These are phyloP conservation scores for Styela clava DNA, from an alignment of 23 tunicate genomes.

Conservation along the genomic window DNA sequence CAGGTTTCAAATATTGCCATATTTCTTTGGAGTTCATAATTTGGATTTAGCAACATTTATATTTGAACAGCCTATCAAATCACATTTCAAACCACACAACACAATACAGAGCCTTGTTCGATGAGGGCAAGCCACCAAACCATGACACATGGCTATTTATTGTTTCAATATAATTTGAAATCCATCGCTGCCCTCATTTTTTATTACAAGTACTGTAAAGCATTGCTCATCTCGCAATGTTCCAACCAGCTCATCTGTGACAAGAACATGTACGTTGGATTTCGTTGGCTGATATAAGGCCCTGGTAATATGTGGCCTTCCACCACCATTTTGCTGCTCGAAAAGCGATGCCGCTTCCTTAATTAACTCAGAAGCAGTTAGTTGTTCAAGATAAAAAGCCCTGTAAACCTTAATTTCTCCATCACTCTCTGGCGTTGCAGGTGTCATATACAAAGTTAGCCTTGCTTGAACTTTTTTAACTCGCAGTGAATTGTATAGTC, in stretches of 20 bases:
- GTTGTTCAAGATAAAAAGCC: constrained; percentile 60
- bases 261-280: constrained; percentile 83
- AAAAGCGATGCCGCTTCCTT: constrained; percentile 53
- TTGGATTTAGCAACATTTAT: too few relatives aligned
- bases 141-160: not conserved
- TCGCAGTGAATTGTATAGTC: constrained; percentile 73
- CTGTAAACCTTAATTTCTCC: constrained; percentile 36
- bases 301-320: constrained; percentile 30
- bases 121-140: not conserved
- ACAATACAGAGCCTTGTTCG: not conserved
- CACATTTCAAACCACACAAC: not conserved
- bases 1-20: too few relatives aligned
- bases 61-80: not conserved
- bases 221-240: constrained; percentile 83
- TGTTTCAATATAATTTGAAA: constrained; percentile 73
- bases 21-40: not conserved
- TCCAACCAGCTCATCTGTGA: constrained; percentile 89
- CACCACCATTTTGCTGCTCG: constrained; percentile 27
- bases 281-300: constrained; percentile 76
- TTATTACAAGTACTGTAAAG: constrained; percentile 57
- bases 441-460: constrained; percentile 71
- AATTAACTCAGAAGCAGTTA: constrained; percentile 49
- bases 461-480: constrained; percentile 62
- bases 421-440: constrained; percentile 31
- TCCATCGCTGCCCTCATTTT: constrained; percentile 52